Evolutionary conservation across 2,797 vertebrate genomes (phyloP).

Genomic region (Cirrhinus molitorella): DNA sequence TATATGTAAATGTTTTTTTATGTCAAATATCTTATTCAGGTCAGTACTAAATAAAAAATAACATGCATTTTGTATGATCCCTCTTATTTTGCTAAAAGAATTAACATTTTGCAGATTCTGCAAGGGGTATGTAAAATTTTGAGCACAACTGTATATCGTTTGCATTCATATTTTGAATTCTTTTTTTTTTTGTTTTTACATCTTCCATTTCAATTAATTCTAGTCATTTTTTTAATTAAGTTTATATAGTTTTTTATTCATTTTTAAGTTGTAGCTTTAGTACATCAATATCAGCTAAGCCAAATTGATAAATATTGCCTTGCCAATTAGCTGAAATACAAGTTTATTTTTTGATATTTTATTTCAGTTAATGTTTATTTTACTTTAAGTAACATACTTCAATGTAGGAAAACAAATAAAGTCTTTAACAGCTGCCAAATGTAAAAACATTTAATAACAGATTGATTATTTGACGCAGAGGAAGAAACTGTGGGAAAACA

Average conservation of each 20-base stretch:
- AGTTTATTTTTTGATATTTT: not conserved
- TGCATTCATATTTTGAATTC: no score
- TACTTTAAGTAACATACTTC: not conserved
- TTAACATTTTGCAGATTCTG: no score
- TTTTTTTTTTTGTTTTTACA: not conserved
- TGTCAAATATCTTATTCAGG: no score
- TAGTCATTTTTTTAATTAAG: not conserved
- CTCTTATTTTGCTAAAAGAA: no score
- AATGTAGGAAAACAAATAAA: not conserved
- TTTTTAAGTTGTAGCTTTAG: no score
- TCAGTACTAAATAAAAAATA: no score
- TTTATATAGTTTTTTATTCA: not conserved
- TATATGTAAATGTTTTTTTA: no score
- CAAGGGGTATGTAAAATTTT: no score
- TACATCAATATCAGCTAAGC: no score
- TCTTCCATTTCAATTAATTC: not conserved
- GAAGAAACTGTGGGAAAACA: not conserved
- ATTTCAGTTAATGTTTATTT: not conserved
- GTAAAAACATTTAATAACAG: not conserved
- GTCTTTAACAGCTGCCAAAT: not conserved
- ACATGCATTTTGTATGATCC: no score
- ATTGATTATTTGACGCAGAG: not conserved
- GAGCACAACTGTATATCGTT: no score
- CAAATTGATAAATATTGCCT: not conserved
- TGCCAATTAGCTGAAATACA: not conserved